Percentiles rank a stretch among this genome's conserved stretches.
Conservation (phyloP, 2,888 invertebrate genomes). For the Synergus itoensis region DNA sequence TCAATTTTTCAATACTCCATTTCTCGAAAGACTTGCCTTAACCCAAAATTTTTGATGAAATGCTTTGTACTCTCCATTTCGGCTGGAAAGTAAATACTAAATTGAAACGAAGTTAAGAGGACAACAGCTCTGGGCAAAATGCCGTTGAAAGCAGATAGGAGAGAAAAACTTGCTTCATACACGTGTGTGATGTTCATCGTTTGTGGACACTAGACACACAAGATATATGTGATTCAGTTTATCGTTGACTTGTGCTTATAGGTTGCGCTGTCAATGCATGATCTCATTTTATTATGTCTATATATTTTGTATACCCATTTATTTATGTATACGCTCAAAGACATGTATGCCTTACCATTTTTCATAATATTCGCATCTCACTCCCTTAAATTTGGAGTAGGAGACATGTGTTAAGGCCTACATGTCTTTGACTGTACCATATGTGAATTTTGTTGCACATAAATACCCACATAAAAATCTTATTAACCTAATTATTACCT, state of each 20-base stretch:
- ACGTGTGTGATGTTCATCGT: neutral
- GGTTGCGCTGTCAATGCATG: conserved; percentile 4
- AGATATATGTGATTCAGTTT: neutral
- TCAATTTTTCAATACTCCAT: no score
- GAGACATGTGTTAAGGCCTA: no score
- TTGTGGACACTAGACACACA: neutral
- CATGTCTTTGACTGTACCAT: conserved; percentile 2
- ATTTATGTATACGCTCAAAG: no score
- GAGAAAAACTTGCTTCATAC: conserved; percentile 4
- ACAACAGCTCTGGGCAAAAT: conserved; percentile 23
- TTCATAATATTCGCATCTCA: no score
- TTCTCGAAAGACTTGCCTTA: no score
- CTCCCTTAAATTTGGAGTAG: no score
- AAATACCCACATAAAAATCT: conserved; percentile 23
- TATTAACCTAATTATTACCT: conserved; percentile 16
- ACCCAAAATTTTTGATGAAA: neutral
- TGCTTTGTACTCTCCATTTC: conserved; percentile 5
- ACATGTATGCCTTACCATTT: no score
- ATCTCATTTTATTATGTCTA: neutral
- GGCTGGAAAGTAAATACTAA: conserved; percentile 8
- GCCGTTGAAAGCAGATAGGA: conserved; percentile 13
- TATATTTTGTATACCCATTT: neutral
- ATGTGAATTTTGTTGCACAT: neutral
- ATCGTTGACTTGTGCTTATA: conserved; percentile 1
- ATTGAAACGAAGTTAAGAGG: conserved; percentile 31